These are phyloP conservation scores for Deroptyus accipitrinus DNA, from an alignment of 2,113 vertebrate genomes.

Conservation along the genomic window DNA sequence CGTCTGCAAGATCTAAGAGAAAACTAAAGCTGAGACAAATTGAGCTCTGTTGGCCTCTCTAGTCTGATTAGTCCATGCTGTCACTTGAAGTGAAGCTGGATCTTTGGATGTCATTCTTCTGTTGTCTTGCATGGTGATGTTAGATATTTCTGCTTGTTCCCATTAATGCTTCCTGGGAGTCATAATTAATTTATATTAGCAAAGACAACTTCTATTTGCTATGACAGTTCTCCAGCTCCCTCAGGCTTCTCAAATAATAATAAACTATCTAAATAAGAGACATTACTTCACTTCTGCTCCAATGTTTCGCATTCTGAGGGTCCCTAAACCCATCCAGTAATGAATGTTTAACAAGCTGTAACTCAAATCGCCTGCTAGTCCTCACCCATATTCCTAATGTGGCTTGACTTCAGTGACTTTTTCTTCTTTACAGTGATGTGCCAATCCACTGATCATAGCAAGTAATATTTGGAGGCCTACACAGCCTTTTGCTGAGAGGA, in stretches of 20 bases:
- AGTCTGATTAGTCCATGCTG: conserved; percentile 51
- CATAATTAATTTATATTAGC: conserved; percentile 61
- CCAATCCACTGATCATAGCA: conserved; percentile 21
- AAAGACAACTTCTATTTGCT: conserved; percentile 51
- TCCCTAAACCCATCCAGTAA: neutral
- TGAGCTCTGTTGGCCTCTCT: conserved; percentile 44
- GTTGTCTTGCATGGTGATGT: neutral
- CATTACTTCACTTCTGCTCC: conserved; percentile 20
- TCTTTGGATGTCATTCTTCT: conserved; percentile 27
- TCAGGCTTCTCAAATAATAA: conserved; percentile 47
- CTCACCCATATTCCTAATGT: neutral
- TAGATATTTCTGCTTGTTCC: conserved; percentile 48
- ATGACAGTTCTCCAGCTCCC: conserved; percentile 40
- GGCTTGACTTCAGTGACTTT: neutral
- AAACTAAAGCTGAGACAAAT: conserved; percentile 57
- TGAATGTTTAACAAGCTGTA: neutral
- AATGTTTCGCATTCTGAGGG: conserved; percentile 1
- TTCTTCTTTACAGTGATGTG: neutral
- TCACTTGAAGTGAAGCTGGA: conserved; percentile 30
- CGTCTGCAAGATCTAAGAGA: conserved; percentile 37
- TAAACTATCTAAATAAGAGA: conserved; percentile 36
- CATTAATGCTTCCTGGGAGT: conserved; percentile 35
- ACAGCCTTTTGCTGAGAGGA: neutral
- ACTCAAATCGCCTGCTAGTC: neutral
- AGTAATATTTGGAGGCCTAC: conserved; percentile 31